These are phyloP conservation scores for Montifringilla adamsi DNA, from an alignment of 2,113 vertebrate species.

Conservation along the genomic window DNA sequence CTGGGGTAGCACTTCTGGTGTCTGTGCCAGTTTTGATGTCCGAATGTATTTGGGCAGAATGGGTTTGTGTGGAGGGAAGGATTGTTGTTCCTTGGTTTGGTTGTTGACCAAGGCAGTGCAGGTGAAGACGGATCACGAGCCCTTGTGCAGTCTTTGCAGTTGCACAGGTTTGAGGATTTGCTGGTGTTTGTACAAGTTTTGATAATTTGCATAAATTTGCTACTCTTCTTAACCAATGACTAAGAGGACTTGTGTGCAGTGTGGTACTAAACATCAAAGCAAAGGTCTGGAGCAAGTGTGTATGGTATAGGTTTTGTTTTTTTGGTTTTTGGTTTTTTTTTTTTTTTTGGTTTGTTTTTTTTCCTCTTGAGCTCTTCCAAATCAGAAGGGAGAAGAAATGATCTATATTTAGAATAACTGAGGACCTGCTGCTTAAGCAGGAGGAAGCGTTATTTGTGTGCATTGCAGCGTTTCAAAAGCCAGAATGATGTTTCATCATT, in stretches of 20 bases:
- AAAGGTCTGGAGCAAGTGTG: not conserved
- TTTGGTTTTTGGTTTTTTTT: not conserved
- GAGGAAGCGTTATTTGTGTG: conserved; percentile 49
- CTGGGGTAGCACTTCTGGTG: not conserved
- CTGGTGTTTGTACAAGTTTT: not conserved
- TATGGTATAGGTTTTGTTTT: not conserved
- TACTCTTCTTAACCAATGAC: not conserved
- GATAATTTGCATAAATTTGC: conserved; percentile 27
- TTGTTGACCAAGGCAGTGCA: not conserved
- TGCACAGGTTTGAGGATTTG: not conserved
- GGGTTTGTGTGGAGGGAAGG: not conserved
- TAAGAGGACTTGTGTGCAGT: not conserved
- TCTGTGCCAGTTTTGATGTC: not conserved
- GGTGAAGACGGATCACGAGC: not conserved
- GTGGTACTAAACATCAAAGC: not conserved
- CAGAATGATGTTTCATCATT: conserved; percentile 64
- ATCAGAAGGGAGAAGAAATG: conserved; percentile 9
- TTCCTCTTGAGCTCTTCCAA: not conserved
- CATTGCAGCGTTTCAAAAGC: conserved; percentile 51
- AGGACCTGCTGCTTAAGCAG: conserved; percentile 26
- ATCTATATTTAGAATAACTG: conserved; percentile 58
- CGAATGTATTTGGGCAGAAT: not conserved
- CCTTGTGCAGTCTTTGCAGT: not conserved
- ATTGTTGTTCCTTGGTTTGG: not conserved
- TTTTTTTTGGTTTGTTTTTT: not conserved